Percentiles rank a stretch among this genome's conserved stretches.
Evolutionary conservation across 2,113 vertebrate species (phyloP).

Genomic region (Pycnonotus jocosus): DNA sequence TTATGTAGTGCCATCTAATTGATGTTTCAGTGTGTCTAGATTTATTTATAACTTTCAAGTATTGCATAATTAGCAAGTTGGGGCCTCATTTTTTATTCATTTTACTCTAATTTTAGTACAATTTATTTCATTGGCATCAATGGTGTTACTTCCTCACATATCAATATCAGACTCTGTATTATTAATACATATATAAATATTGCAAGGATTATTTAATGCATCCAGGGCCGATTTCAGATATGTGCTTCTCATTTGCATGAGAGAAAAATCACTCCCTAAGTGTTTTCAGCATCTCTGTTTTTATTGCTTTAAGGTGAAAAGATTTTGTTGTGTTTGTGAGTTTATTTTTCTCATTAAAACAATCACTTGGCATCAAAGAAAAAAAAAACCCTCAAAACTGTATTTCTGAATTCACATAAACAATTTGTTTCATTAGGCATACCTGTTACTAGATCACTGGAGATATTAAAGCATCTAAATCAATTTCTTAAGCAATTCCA

Average conservation of each 20-base stretch:
- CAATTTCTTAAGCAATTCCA: constrained; percentile 14
- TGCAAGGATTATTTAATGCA: constrained; percentile 3
- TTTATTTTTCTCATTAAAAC: neutral
- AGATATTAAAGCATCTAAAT: constrained; percentile 14
- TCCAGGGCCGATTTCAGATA: neutral
- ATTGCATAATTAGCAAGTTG: neutral
- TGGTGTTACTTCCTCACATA: neutral
- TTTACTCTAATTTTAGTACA: neutral
- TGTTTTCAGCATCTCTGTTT: neutral
- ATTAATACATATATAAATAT: neutral
- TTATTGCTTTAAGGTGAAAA: neutral
- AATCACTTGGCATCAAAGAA: neutral
- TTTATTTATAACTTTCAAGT: neutral
- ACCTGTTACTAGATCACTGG: neutral
- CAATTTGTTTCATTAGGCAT: neutral
- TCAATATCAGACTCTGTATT: neutral
- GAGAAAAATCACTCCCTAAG: neutral
- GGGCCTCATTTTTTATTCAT: neutral
- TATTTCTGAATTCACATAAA: neutral
- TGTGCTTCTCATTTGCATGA: neutral
- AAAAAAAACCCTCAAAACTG: neutral
- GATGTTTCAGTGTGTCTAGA: neutral
- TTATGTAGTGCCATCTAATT: neutral
- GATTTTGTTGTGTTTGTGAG: neutral
- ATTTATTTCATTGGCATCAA: neutral